Evolutionary conservation across 1,140 invertebrate genomes (phyloP), one percentile per base, ranked within the genome.

Genomic region (Pogonognathellus flavescens): DNA sequence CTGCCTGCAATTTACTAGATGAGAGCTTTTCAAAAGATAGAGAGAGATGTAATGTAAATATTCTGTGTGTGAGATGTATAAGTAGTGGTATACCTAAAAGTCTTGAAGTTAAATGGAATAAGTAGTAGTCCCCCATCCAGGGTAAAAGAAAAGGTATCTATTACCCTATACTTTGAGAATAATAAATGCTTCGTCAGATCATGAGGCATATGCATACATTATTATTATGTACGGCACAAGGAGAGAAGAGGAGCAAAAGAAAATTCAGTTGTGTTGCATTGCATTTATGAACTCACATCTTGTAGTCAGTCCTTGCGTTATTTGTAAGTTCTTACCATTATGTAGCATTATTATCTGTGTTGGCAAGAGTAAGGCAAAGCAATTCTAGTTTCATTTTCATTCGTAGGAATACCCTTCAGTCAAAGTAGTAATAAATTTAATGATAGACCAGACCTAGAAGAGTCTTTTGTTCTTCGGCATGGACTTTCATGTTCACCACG

Each of bases 341-440:
- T 66, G 70, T 50, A 18, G 70, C 41, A 76, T 76, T 76, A 41
- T 76, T 76, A 76, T 76, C 70, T 50, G 31, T 41, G 31, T 76
- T 50, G 25, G 31, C 41, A 76, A 76, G 31, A 76, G 41, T 16
- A 76, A 18, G 31, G 70, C 70, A 70, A 70, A 41, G 59, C 59
- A 60, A 66, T 11, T 20, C 62, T 72, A 16, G 25, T 72, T 72
- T 72, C 66, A 50, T 76, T 76, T 76, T 76, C 70, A 76, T 76
- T 76, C 70, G 70, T 76, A 49, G 70, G 70, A 50, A 76, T 76
- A 83, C 60, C 82, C 60, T 83, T 83, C 82, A 83, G 82, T 83
- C 82, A 83, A 83, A 83, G 82, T 57, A 50, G 82, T 83, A 83
- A 83, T 83, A 83, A 83, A 83, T 66, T 83, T 83, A 83, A 83